Conservation (phyloP, 1,140 invertebrate species). For the Euschistus heros region DNA sequence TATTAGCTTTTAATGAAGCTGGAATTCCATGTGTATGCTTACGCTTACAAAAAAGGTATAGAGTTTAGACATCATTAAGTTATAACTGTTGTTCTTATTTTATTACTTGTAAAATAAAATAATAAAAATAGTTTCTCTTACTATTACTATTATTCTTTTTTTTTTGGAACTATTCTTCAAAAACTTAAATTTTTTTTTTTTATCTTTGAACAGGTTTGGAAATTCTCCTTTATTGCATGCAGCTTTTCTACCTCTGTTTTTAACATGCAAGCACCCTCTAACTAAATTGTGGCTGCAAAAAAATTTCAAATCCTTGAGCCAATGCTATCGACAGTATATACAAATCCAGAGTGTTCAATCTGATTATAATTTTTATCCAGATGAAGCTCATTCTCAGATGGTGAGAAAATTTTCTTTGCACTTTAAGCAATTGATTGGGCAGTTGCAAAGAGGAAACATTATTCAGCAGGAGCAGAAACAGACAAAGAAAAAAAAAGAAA, state of each 20-base stretch:
- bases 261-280: neutral
- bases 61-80: neutral
- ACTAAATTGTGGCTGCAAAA: neutral
- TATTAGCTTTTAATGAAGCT: neutral
- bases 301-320: neutral
- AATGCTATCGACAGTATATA: neutral
- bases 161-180: no score
- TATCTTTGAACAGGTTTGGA: neutral
- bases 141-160: no score
- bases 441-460: neutral
- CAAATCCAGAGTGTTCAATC: neutral
- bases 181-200: neutral
- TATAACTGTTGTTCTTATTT: neutral
- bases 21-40: neutral
- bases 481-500: neutral
- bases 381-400: slow-evolving; percentile 1
- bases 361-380: neutral
- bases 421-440: neutral
- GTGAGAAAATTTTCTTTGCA: neutral
- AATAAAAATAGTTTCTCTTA: no score
- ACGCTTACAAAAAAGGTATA: slow-evolving; percentile 2
- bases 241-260: neutral
- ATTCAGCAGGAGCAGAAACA: neutral
- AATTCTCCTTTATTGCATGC: neutral
- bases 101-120: neutral